Base-by-base conservation (phyloP, 2,797 vertebrate genomes). In the Microhierax caerulescens region DNA sequence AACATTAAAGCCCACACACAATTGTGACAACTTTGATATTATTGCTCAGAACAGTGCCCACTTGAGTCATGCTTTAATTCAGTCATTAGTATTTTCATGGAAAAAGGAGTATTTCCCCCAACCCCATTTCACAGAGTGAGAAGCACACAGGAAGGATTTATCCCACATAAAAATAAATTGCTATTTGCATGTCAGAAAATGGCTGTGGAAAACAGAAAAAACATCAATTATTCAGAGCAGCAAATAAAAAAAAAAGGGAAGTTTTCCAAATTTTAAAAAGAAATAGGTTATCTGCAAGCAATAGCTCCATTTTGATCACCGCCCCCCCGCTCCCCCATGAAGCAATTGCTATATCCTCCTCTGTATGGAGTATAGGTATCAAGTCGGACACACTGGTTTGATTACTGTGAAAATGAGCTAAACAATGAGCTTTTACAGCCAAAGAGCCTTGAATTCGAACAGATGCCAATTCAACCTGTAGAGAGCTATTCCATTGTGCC, bases 1-100 rank as follows among this genome's bases (percentile, higher is more conserved):
- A 96, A 87, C 72, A 85, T 88, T 93, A 93, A 94, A 95, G 63
- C 92, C 92, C 92, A 73, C 91, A 73, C 76, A 88, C 56, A 87
- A 82, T 77, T 92, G 88, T 67, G 85, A 85, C 87, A 74, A 73
- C 27, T 87, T 60, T 50, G 61, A 68, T 88, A 54, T 72, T 72
- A 78, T 30, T 65, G 64, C 80, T 60, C n/a, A 88, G 78, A 81
- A 63, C 34, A 76, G 76, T 59, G 47, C 64, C 89, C 70, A 34
- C 74, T 67, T 92, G 91, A 88, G 88, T 84, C 80, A 85, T 86
- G 63, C 85, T 85, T 88, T 81, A 85, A 89, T 84, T 93, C 89
- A 88, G 79, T 92, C 77, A 61, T 86, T 80, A 63, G 63, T 60
- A 60, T 76, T 74, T 92, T 59, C 67, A 79, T 15, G 30, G 77